Percentiles rank a stretch among this genome's conserved stretches.
Conservation (phyloP, 2,888 invertebrate species). For the Conomelus anceps region DNA sequence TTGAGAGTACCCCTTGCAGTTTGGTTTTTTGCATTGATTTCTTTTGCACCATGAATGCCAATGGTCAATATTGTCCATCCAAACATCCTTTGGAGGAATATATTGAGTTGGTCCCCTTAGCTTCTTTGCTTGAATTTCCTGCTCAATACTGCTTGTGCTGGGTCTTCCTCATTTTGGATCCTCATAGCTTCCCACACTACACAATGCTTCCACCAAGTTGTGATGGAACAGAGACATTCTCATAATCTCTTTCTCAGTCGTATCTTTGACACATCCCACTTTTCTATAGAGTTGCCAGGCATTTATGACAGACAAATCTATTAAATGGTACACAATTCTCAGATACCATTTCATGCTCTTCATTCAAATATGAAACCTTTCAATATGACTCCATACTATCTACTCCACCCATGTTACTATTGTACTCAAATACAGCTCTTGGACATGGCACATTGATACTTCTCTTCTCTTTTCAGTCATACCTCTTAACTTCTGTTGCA, state of each 20-base stretch:
- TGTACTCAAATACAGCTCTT: slow-evolving; percentile 35
- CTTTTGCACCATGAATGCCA: neutral
- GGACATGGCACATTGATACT: slow-evolving; percentile 34
- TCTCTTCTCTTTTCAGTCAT: slow-evolving; percentile 24
- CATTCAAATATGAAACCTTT: slow-evolving; percentile 34
- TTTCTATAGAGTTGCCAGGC: slow-evolving; percentile 33
- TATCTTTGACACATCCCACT: slow-evolving; percentile 22
- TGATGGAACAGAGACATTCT: neutral
- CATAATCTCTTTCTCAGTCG: slow-evolving; percentile 1
- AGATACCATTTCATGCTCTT: slow-evolving; percentile 37
- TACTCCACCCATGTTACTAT: slow-evolving; percentile 36
- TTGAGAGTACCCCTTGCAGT: neutral
- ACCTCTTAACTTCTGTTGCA: slow-evolving; percentile 27
- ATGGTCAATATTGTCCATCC: neutral
- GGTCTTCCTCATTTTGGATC: neutral
- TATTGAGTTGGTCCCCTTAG: neutral
- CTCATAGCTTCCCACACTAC: neutral
- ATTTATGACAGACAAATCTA: slow-evolving; percentile 30
- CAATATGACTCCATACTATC: slow-evolving; percentile 35
- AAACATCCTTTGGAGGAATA: neutral
- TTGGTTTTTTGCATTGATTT: neutral
- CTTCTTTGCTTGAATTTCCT: neutral
- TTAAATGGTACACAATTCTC: slow-evolving; percentile 34
- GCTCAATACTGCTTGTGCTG: neutral
- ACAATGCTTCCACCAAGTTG: slow-evolving; percentile 2